Evolutionary conservation across 2,888 invertebrate species (phyloP).

Genomic region (Meteorus cinctellus): DNA sequence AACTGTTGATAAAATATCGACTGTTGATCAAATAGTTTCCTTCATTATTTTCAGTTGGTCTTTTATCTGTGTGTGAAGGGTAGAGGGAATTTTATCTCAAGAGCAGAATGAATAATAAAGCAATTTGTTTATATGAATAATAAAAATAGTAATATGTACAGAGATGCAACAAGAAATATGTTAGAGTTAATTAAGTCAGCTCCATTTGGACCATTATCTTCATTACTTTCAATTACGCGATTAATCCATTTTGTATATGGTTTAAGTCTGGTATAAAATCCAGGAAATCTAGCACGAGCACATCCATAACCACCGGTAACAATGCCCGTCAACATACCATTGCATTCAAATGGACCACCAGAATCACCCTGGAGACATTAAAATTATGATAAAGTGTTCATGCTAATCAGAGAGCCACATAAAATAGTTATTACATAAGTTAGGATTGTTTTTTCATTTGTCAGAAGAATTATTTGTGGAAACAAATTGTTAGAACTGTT

Average conservation of each 20-base stretch:
- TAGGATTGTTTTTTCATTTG: too few species aligned
- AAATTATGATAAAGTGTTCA: neutral
- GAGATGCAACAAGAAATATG: too few species aligned
- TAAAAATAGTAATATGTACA: too few species aligned
- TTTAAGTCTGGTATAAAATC: conserved; percentile 62
- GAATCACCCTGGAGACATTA: conserved; percentile 65
- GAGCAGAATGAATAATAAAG: too few species aligned
- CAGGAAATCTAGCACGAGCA: conserved; percentile 61
- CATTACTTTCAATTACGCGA: conserved; percentile 38
- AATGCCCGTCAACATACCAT: conserved; percentile 59
- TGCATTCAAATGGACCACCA: conserved; percentile 66
- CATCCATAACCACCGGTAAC: conserved; percentile 68
- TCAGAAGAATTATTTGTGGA: too few species aligned
- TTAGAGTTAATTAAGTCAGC: too few species aligned
- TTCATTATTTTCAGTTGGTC: neutral
- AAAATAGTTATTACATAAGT: neutral
- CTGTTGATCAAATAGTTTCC: neutral
- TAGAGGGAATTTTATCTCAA: too few species aligned
- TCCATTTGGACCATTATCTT: conserved; percentile 22
- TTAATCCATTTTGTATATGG: conserved; percentile 60
- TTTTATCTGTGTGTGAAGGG: neutral
- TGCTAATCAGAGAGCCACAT: neutral
- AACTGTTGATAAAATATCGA: neutral
- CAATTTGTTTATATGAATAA: too few species aligned
- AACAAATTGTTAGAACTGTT: too few species aligned